These are phyloP conservation scores for Chondrilla cf. caribensis DNA, from an alignment of 37 sponge, comb jelly and placozoan genomes.

Conservation along the genomic window DNA sequence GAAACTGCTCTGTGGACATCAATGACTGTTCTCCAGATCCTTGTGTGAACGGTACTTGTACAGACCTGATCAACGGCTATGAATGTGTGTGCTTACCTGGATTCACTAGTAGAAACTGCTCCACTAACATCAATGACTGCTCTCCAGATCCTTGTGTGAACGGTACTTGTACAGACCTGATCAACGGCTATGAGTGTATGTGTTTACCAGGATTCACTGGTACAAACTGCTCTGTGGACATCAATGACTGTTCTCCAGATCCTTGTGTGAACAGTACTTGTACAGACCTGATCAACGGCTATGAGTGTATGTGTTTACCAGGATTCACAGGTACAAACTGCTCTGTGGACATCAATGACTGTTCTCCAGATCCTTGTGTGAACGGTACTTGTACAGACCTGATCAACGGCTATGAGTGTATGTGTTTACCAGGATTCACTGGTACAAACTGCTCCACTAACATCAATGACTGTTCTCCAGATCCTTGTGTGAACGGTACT, in stretches of 20 bases:
- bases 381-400: conserved; percentile 14
- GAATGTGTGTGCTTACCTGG: background rate
- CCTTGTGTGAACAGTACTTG: conserved; percentile 36
- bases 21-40: conserved; percentile 17
- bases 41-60: conserved; percentile 26
- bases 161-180: conserved; percentile 23
- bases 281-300: background rate
- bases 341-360: conserved; percentile 9
- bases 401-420: background rate
- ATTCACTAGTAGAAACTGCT: background rate
- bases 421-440: background rate
- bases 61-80: background rate
- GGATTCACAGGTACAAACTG: conserved; percentile 17
- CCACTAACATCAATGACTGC: conserved; percentile 5
- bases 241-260: conserved; percentile 14
- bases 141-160: conserved; percentile 27
- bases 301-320: background rate
- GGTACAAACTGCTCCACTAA: background rate
- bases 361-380: background rate
- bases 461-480: conserved; percentile 11
- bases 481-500: background rate
- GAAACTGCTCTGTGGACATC: background rate
- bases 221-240: conserved; percentile 9
- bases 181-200: conserved; percentile 22
- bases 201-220: conserved; percentile 44